phyloP scores from a whole-genome alignment of 2,888 invertebrate species.

The Drosophila macrospina region DNA sequence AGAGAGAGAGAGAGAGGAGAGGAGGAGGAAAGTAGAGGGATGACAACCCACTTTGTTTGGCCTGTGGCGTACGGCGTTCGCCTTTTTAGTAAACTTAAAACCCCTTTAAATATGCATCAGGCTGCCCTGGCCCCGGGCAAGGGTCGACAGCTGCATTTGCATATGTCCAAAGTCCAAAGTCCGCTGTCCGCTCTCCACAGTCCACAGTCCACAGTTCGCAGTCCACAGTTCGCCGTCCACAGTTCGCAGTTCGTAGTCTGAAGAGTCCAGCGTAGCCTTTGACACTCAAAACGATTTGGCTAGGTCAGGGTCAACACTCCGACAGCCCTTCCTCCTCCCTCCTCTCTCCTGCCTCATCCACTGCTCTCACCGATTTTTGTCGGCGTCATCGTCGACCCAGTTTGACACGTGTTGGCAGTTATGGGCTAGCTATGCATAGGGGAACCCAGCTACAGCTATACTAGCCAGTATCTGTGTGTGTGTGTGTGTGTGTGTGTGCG shows the following conservation, averaged over 20 bases:
- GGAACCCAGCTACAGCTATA: not conserved
- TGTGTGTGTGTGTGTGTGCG: constrained; percentile 13
- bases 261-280: constrained; percentile 60
- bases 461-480: constrained; percentile 2
- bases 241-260: constrained; percentile 25
- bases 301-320: constrained; percentile 72
- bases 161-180: constrained; percentile 57
- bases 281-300: constrained; percentile 75
- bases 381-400: constrained; percentile 60
- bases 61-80: constrained; percentile 25
- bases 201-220: constrained; percentile 20
- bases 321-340: constrained; percentile 15
- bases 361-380: constrained; percentile 22
- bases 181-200: constrained; percentile 17
- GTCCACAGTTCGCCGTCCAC: constrained; percentile 3
- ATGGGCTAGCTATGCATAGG: constrained; percentile 52
- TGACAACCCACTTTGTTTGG: constrained; percentile 22
- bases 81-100: constrained; percentile 56
- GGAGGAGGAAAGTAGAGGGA: too few species aligned
- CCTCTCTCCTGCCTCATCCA: not conserved
- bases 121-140: constrained; percentile 39
- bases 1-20: too few species aligned
- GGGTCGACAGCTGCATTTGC: constrained; percentile 68
- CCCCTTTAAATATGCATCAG: constrained; percentile 70
- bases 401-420: constrained; percentile 77